Evolutionary conservation across 2,888 invertebrate genomes (phyloP).

Genomic region (Thereva nobilitata): DNA sequence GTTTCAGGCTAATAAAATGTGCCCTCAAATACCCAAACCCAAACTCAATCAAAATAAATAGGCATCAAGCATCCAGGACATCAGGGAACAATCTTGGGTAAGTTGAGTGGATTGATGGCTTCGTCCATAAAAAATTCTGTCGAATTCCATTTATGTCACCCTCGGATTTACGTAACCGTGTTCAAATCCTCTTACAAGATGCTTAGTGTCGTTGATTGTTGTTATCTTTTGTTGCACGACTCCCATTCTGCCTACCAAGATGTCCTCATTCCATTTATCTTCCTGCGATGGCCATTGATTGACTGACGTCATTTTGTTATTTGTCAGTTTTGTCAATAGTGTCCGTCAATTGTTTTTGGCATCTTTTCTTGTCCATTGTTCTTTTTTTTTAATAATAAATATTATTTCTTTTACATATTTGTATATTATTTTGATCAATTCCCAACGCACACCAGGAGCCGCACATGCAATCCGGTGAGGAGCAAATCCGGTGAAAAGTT

Average conservation of each 20-base stretch:
- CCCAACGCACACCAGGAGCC: too few relatives aligned
- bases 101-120: constrained; percentile 38
- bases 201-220: constrained; percentile 11
- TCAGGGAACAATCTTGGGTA: constrained; percentile 8
- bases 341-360: constrained; percentile 17
- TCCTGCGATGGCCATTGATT: constrained; percentile 20
- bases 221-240: constrained; percentile 22
- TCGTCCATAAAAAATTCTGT: constrained; percentile 40
- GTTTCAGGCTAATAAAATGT: constrained; percentile 25
- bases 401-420: too few relatives aligned
- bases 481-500: too few relatives aligned
- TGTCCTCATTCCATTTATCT: constrained; percentile 24
- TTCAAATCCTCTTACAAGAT: constrained; percentile 6
- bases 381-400: not conserved
- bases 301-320: constrained; percentile 30
- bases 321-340: constrained; percentile 13
- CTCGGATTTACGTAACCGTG: constrained; percentile 18
- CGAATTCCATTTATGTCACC: constrained; percentile 41
- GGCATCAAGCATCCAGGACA: not conserved
- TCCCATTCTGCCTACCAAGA: constrained; percentile 20
- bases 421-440: too few relatives aligned
- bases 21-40: constrained; percentile 17
- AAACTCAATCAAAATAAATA: constrained; percentile 17
- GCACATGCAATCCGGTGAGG: too few relatives aligned
- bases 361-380: constrained; percentile 15